Base-by-base conservation (phyloP, 2,797 vertebrate species). In the Falco columbarius region DNA sequence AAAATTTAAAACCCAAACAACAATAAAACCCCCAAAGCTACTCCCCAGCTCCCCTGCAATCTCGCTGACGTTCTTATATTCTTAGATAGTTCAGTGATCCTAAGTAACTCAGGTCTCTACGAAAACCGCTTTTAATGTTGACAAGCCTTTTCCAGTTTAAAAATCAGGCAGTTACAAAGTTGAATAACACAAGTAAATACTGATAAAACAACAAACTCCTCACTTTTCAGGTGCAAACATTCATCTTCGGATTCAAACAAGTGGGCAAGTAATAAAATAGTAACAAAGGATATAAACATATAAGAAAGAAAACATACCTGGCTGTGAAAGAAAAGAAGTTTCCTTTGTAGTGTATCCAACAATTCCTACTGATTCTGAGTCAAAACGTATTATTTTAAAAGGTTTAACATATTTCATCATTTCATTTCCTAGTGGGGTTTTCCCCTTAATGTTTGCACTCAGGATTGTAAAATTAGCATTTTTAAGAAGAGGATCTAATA, bases 311-410 rank as follows among this genome's bases (percentile, higher is more conserved):
- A 89, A 89, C 93, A 46, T 98, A 99, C 99, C 99, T 95, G 99
- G 98, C 27, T 97, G 86, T 73, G 99, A 99, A 92, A 99, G 98
- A 63, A 98, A 95, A 7, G 99, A 96, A 1, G 99, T 99, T 93
- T 99, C 99, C 95, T 67, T 97, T 5, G 99, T 98, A 15, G 99
- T 99, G 89, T 99, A 99, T 30, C 99, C 99, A 88, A 99, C 98
- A 93, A 99, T 98, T 38, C 98, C 99, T 63, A 99, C 98, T 66
- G 26, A 34, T 96, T 99, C 97, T 0, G 86, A 67, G 59, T 92
- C 97, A 17, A 99, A 91, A 1, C 8, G 9, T 34, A 99, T 90
- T 81, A 99, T 98, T 96, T 98, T 98, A 72, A 96, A 99, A 4
- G 99, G 98, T 2, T 30, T 23, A 80, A 98, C 98, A 3, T 97